Evolutionary conservation across 2,797 vertebrate genomes (phyloP).

Genomic region (Apogon talboti): DNA sequence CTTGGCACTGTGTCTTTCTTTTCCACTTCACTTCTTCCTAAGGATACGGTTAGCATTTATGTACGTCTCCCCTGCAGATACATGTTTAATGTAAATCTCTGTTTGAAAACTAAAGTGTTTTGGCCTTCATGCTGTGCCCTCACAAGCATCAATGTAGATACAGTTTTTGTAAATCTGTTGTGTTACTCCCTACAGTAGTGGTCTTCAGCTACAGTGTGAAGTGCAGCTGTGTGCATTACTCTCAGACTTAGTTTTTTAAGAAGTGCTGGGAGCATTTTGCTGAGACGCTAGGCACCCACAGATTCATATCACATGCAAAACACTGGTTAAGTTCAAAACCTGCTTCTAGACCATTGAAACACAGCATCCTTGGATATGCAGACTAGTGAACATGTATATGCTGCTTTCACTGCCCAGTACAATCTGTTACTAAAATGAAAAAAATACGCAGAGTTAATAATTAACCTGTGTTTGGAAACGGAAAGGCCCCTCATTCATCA

Average conservation of each 20-base stretch:
- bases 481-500: constrained; percentile 18
- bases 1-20: not conserved
- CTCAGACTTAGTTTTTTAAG: constrained; percentile 3
- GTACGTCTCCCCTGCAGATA: not conserved
- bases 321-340: not conserved
- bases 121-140: constrained; percentile 11
- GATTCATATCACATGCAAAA: not conserved
- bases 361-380: not conserved
- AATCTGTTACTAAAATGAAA: not conserved
- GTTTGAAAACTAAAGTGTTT: constrained; percentile 25
- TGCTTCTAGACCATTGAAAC: constrained; percentile 2
- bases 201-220: not conserved
- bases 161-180: constrained; percentile 15
- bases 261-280: not conserved
- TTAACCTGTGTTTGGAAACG: constrained; percentile 6
- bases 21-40: constrained; percentile 3
- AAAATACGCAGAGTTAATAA: constrained; percentile 25
- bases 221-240: not conserved
- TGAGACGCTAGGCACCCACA: constrained; percentile 4
- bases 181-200: not conserved
- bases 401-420: constrained; percentile 14
- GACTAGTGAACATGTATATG: constrained; percentile 1
- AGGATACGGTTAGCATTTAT: constrained; percentile 3
- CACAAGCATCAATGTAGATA: constrained; percentile 7
- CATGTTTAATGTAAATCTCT: not conserved